Conservation (phyloP, 1,140 invertebrate genomes). For the Zaprionus ornatus region DNA sequence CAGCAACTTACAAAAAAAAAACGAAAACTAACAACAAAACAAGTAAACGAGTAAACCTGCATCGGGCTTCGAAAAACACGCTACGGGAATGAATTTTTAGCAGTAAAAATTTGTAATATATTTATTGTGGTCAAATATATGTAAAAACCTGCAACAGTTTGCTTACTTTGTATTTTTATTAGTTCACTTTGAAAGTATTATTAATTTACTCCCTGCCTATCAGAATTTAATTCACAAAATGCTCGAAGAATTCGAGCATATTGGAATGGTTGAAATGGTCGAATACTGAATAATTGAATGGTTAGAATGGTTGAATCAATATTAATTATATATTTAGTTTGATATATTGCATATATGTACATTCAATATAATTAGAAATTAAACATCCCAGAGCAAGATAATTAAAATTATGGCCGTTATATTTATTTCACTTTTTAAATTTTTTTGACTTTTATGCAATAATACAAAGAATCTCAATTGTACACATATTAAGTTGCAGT, state of each 20-base stretch:
- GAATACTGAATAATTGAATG: too few species aligned
- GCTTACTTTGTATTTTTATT: background rate
- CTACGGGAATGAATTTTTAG: background rate
- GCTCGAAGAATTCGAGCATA: background rate
- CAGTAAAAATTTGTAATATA: background rate
- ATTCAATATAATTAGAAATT: background rate
- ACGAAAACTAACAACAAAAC: conserved; percentile 1
- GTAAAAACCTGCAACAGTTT: background rate
- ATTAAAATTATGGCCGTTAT: background rate
- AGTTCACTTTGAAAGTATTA: conserved; percentile 55
- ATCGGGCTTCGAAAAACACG: conserved; percentile 29
- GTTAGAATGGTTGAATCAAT: too few species aligned
- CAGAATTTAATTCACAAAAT: background rate
- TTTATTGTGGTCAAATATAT: background rate
- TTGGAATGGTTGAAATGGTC: background rate
- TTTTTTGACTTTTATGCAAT: background rate
- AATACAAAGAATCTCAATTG: too few species aligned
- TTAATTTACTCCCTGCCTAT: conserved; percentile 37
- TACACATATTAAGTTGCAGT: conserved; percentile 8
- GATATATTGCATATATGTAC: too few species aligned
- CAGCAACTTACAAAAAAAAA: background rate
- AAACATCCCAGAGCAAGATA: background rate
- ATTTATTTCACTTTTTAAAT: background rate
- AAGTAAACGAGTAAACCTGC: conserved; percentile 47
- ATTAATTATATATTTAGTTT: too few species aligned